These are phyloP conservation scores for Apodemia zela DNA, from an alignment of 2,888 invertebrate genomes.

Conservation along the genomic window DNA sequence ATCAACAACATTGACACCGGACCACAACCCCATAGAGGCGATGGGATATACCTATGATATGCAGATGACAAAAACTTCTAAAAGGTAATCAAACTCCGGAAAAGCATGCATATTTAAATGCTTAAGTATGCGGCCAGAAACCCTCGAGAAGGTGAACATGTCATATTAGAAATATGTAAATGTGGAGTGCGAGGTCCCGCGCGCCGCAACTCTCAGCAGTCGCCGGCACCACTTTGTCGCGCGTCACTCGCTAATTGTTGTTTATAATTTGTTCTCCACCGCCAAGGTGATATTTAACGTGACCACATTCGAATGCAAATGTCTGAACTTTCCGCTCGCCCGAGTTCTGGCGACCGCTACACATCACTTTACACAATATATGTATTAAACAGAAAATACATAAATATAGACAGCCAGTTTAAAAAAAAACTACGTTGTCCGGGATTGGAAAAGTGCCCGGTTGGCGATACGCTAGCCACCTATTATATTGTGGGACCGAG, in stretches of 20 bases:
- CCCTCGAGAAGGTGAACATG: neutral
- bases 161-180: conserved; percentile 9
- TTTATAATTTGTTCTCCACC: conserved; percentile 59
- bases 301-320: conserved; percentile 72
- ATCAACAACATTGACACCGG: no score
- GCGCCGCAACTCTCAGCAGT: conserved; percentile 30
- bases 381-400: neutral
- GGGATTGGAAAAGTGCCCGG: no score
- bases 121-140: neutral
- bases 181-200: conserved; percentile 15
- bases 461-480: no score
- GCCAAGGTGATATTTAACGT: conserved; percentile 66
- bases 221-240: conserved; percentile 40
- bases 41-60: no score
- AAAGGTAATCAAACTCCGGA: neutral
- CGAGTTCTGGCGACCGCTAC: conserved; percentile 57
- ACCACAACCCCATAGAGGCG: no score
- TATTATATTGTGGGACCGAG: no score
- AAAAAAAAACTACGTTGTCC: no score
- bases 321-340: conserved; percentile 51
- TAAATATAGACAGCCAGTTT: no score
- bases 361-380: conserved; percentile 33
- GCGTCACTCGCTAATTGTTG: conserved; percentile 59
- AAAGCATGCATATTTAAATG: neutral
- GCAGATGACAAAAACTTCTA: neutral